A percentile compares a stretch with the other conserved stretches of the same genome.
Conservation (phyloP, 2,113 vertebrate genomes). For the Falcunculus frontatus region DNA sequence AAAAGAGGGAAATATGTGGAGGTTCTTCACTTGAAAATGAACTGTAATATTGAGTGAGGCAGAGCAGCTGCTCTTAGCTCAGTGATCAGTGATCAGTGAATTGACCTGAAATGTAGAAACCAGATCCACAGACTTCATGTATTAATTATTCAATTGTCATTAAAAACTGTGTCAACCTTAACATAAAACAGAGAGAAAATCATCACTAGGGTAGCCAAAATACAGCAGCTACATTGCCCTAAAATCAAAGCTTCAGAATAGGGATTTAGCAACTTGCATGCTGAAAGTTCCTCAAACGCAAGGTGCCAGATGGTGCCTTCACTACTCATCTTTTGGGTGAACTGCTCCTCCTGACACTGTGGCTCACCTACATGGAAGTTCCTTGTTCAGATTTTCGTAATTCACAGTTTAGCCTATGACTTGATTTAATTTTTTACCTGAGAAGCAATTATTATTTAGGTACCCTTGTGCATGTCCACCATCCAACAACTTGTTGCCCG, state of each 20-base stretch:
- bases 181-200: not conserved
- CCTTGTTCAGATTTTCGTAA: not conserved
- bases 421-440: not conserved
- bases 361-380: not conserved
- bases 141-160: not conserved
- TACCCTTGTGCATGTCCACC: not conserved
- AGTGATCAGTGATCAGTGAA: not conserved
- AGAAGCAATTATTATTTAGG: not conserved
- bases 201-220: not conserved
- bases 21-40: not conserved
- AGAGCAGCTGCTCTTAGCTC: not conserved
- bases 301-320: not conserved
- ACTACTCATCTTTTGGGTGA: not conserved
- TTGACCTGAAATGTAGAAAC: not conserved
- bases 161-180: not conserved
- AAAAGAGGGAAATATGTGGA: not conserved
- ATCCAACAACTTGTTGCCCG: not conserved
- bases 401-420: not conserved
- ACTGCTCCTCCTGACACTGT: not conserved
- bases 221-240: not conserved
- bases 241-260: not conserved
- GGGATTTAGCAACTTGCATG: accelerated
- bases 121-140: not conserved
- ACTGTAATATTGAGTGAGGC: not conserved
- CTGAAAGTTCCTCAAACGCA: accelerated